phyloP scores from a whole-genome alignment of 2,113 vertebrate species.

The Pteruthius melanotis region DNA sequence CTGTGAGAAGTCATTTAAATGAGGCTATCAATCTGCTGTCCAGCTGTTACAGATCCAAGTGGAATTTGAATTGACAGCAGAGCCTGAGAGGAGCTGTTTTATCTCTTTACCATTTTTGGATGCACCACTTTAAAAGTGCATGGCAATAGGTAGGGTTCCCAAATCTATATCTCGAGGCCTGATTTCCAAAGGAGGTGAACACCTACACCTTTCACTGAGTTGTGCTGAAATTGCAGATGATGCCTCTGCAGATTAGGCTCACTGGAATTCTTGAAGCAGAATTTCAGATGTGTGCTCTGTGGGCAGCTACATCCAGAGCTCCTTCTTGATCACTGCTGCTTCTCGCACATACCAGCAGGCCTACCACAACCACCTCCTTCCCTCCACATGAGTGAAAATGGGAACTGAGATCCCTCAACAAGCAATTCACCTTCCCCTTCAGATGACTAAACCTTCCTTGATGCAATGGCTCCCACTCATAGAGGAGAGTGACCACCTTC shows the following conservation, averaged over 20 bases:
- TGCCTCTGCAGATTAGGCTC: not conserved
- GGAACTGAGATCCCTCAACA: constrained; percentile 24
- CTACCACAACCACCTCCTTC: not conserved
- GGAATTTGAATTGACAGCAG: constrained; percentile 21
- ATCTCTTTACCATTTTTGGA: not conserved
- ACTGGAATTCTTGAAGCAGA: not conserved
- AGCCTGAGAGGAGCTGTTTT: not conserved
- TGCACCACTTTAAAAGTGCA: not conserved
- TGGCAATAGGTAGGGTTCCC: not conserved
- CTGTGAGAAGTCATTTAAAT: constrained; percentile 36
- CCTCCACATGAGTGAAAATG: not conserved
- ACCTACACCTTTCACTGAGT: not conserved
- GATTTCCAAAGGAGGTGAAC: not conserved
- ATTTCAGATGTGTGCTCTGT: not conserved
- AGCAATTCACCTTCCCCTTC: constrained; percentile 25
- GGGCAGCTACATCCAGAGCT: not conserved
- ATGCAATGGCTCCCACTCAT: not conserved
- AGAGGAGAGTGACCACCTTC: not conserved
- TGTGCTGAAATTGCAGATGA: not conserved
- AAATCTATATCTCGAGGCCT: not conserved
- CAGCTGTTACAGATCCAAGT: constrained; percentile 29
- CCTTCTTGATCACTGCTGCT: not conserved
- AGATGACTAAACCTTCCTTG: constrained; percentile 9
- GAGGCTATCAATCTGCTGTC: constrained; percentile 21
- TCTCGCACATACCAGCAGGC: not conserved